Base-by-base conservation (phyloP, 2,888 invertebrate species). In the Serripes groenlandicus region DNA sequence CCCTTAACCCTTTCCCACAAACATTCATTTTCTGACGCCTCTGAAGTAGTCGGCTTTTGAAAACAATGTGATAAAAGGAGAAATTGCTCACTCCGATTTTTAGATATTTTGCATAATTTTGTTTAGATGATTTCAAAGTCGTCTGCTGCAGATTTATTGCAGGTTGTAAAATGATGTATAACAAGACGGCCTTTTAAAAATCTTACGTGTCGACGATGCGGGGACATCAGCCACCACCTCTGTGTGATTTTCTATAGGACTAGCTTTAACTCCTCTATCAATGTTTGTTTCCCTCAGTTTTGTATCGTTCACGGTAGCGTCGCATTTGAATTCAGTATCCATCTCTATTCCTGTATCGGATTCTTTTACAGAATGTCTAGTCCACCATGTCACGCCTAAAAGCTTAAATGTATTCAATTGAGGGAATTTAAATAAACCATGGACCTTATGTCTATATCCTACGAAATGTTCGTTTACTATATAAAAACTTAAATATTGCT, bases 331-430 rank as follows among this genome's bases (percentile, higher is more conserved):
- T 34, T 11, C 7, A 30, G 18, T 62, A 32, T 30, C 34, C 34
- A 34, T 18, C 32, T 34, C 62, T 34, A 62, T 34, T 62, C 34
- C 34, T 26, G n/a, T n/a, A 3, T 15, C 34, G 2, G 21, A 2
- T 7, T 34, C 28, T n/a, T 34, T n/a, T n/a, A n/a, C n/a, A n/a
- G n/a, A 5, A 34, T 62, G 34, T 34, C 62, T n/a, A 4, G 62
- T 62, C 62, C 62, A 62, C 62, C 62, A 62, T 32, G 62, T 62
- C 11, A 62, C 62, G 34, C 62, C 62, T 9, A 21, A n/a, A 7
- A 62, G 28, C 62, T 62, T 4, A 18, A 62, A 62, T 34, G 15
- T 15, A 58, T 23, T 28, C 3, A 18, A 23, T 56, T 7, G 11
- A n/a, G 7, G n/a, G 7, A 23, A 18, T 56, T 18, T 23, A 7